Percentiles rank a stretch among this genome's conserved stretches.
Evolutionary conservation across 1,140 invertebrate species (phyloP).

Genomic region (Lysiphlebus fabarum): DNA sequence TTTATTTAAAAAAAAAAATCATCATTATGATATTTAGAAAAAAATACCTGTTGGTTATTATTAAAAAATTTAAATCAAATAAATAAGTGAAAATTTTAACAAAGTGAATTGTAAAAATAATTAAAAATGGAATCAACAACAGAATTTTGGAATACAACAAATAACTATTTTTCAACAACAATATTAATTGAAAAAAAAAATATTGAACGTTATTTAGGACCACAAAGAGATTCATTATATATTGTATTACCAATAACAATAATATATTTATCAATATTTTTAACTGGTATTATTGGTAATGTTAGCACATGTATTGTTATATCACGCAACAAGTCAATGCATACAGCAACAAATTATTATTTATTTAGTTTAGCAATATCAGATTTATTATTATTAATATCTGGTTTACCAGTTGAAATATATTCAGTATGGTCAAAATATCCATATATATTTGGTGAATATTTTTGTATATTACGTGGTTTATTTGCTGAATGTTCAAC

Average conservation of each 20-base stretch:
- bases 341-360: conserved; percentile 90
- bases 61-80: no score
- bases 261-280: conserved; percentile 79
- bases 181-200: no score
- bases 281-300: conserved; percentile 86
- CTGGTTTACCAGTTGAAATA: conserved; percentile 79
- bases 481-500: conserved; percentile 85
- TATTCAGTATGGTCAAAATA: conserved; percentile 84
- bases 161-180: no score
- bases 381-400: conserved; percentile 82
- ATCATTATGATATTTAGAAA: no score
- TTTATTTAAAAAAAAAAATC: no score
- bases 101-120: no score
- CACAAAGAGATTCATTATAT: conserved; percentile 65
- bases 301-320: conserved; percentile 92
- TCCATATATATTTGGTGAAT: conserved; percentile 83
- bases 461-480: conserved; percentile 80
- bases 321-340: conserved; percentile 85
- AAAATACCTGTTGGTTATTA: no score
- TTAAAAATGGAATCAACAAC: no score
- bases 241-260: conserved; percentile 77
- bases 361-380: conserved; percentile 91
- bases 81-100: no score
- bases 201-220: no score
- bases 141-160: no score